These are phyloP conservation scores for Agraylea sexmaculata DNA, from an alignment of 1,140 invertebrate genomes.

Conservation along the genomic window DNA sequence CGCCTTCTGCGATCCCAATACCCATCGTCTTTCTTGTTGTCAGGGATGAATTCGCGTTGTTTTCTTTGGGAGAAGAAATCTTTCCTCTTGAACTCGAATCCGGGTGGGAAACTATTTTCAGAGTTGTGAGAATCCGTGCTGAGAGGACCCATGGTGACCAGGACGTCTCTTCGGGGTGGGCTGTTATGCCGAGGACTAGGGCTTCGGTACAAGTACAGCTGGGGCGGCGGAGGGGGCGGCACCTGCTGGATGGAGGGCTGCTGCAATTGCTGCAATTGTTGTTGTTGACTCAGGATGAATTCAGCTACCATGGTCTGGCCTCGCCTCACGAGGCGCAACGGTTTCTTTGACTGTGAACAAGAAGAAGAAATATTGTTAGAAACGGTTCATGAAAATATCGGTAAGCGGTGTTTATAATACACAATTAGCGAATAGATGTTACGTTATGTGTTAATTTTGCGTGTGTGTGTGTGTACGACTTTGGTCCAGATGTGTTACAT, in stretches of 20 bases:
- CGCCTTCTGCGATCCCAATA: conserved; percentile 92
- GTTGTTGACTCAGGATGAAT: conserved; percentile 61
- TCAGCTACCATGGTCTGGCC: conserved; percentile 77
- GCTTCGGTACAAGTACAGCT: conserved; percentile 24
- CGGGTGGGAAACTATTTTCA: conserved; percentile 30
- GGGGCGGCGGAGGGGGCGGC: conserved; percentile 26
- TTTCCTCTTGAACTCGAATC: conserved; percentile 53
- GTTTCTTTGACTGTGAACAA: conserved; percentile 38
- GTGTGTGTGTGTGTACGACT: too few relatives aligned
- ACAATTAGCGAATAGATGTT: too few relatives aligned
- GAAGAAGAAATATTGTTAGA: too few relatives aligned
- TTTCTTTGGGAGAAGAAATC: conserved; percentile 79
- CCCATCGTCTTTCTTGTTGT: conserved; percentile 92
- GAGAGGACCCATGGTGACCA: conserved; percentile 29
- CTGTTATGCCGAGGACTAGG: conserved; percentile 24
- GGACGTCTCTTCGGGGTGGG: conserved; percentile 22
- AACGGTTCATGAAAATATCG: too few relatives aligned
- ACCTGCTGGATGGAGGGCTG: conserved; percentile 22
- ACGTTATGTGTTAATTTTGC: too few relatives aligned
- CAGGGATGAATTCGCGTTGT: conserved; percentile 91
- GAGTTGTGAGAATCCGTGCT: conserved; percentile 31
- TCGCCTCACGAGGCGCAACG: conserved; percentile 35
- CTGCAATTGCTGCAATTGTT: conserved; percentile 41
- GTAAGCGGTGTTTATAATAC: too few relatives aligned
- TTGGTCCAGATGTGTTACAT: too few relatives aligned